Conservation (phyloP, 2,113 vertebrate species). For the Larimichthys crocea region DNA sequence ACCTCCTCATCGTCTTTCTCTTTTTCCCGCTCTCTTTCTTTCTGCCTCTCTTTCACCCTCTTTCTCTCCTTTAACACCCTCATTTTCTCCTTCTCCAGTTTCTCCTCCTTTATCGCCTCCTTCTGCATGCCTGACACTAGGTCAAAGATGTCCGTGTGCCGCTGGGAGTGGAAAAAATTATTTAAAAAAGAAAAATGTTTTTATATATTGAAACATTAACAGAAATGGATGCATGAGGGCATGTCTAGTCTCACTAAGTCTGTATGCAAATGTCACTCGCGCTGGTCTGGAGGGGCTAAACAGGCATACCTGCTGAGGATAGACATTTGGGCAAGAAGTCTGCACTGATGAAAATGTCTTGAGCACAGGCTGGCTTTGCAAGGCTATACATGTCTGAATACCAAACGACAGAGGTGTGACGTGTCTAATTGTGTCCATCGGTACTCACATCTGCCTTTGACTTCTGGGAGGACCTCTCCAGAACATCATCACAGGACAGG, state of each 20-base stretch:
- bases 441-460: constrained; percentile 92
- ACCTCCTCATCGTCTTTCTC: constrained; percentile 85
- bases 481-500: constrained; percentile 94
- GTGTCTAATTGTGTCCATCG: not conserved
- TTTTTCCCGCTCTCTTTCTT: constrained; percentile 80
- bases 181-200: constrained; percentile 14
- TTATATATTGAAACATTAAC: not conserved
- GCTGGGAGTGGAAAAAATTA: constrained; percentile 78
- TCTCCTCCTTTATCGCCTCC: constrained; percentile 82
- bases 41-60: constrained; percentile 77
- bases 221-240: not conserved
- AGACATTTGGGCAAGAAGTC: not conserved
- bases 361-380: too few relatives aligned
- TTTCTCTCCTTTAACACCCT: constrained; percentile 84
- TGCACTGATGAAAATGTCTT: too few relatives aligned
- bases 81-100: constrained; percentile 83
- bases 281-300: not conserved
- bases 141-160: constrained; percentile 85
- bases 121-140: constrained; percentile 85
- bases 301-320: not conserved
- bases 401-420: not conserved
- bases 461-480: constrained; percentile 95
- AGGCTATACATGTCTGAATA: not conserved
- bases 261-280: not conserved
- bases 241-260: constrained; percentile 1